A percentile compares a stretch with the other conserved stretches of the same genome.
Evolutionary conservation across 2,113 vertebrate genomes (phyloP).

Genomic region (Cryptomyrus ogoouensis): DNA sequence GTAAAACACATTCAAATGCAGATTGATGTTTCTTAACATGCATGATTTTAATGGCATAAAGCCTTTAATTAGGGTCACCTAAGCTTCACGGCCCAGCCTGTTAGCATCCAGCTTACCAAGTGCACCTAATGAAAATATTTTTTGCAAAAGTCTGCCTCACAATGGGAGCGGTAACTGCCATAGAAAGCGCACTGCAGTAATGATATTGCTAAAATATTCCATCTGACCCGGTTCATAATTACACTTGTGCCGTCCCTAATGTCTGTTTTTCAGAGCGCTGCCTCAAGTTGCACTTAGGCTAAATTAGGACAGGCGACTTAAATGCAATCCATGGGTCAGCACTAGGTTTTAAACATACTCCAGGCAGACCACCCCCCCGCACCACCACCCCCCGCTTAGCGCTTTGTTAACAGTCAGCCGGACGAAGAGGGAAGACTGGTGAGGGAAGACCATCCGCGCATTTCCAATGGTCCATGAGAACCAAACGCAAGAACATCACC

Average conservation of each 20-base stretch:
- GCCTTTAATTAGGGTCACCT: constrained; percentile 39
- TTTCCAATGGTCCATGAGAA: background rate
- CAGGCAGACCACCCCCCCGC: background rate
- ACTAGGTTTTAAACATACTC: constrained; percentile 2
- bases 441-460: background rate
- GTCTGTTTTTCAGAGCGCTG: constrained; percentile 10
- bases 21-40: constrained; percentile 28
- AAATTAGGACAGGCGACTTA: constrained; percentile 13
- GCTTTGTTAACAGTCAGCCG: background rate
- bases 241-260: background rate
- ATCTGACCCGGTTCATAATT: constrained; percentile 1
- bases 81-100: constrained; percentile 22
- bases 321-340: background rate
- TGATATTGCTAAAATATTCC: constrained; percentile 19
- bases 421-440: background rate
- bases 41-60: constrained; percentile 40
- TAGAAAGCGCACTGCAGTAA: constrained; percentile 2
- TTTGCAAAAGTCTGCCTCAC: constrained; percentile 12
- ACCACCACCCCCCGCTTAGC: background rate
- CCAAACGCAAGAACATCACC: background rate
- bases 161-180: constrained; percentile 10
- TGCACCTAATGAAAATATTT: constrained; percentile 25
- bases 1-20: constrained; percentile 34
- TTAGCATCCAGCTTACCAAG: constrained; percentile 21
- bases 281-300: constrained; percentile 13